Conservation (phyloP, 2,113 vertebrate species). For the Glareola pratincola region DNA sequence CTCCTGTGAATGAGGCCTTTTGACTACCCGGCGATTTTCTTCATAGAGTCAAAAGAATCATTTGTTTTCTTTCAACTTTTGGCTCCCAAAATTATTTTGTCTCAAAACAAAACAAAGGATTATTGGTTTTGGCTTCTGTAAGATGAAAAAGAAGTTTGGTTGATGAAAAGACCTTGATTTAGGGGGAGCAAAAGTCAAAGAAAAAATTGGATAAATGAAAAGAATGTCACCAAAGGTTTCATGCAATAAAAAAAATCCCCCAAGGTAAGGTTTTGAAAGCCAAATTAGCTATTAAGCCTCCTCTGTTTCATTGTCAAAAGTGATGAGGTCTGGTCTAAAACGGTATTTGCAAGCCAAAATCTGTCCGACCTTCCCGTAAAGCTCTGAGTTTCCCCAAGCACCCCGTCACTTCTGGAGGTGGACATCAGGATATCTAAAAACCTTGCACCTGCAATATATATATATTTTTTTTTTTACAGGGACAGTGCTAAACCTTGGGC, state of each 20-base stretch:
- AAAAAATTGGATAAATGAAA: background rate
- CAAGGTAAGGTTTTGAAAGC: background rate
- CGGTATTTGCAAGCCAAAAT: background rate
- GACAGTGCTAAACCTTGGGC: background rate
- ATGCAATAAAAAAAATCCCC: background rate
- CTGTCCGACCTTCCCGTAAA: background rate
- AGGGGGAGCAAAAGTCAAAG: background rate
- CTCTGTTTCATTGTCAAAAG: background rate
- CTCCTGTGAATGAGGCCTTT: background rate
- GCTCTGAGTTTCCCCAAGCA: background rate
- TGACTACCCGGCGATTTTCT: background rate
- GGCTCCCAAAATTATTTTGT: constrained; percentile 11
- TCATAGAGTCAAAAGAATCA: background rate
- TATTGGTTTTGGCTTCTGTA: constrained; percentile 14
- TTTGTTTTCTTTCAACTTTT: background rate
- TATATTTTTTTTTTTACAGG: background rate
- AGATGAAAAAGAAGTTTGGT: background rate
- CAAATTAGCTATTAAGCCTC: background rate
- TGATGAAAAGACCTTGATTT: constrained; percentile 21
- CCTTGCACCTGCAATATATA: background rate
- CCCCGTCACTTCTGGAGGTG: background rate
- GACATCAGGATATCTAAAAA: background rate
- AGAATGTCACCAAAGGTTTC: background rate
- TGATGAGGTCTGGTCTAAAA: background rate
- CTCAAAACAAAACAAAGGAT: constrained; percentile 10